phyloP scores from a whole-genome alignment of 2,113 vertebrate genomes.

The Planiliza haematocheilus region DNA sequence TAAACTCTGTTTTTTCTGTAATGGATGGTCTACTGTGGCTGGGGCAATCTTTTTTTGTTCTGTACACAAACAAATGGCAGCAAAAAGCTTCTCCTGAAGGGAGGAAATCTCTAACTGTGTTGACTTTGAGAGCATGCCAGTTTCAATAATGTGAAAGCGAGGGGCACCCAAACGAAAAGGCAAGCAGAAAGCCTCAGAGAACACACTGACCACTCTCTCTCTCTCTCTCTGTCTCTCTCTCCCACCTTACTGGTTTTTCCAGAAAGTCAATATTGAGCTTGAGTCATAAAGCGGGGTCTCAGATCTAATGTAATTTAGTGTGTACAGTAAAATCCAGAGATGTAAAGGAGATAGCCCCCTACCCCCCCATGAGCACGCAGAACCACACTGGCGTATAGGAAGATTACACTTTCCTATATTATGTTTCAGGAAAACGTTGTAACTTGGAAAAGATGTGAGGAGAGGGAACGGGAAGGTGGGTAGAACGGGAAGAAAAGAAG shows the following conservation, averaged over 20 bases:
- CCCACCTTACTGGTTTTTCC: slow-evolving; percentile 56
- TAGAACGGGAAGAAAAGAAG: slow-evolving; percentile 12
- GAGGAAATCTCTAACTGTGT: slow-evolving; percentile 63
- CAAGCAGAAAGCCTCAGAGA: slow-evolving; percentile 33
- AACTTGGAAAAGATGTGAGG: slow-evolving; percentile 38
- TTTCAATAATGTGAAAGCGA: slow-evolving; percentile 57
- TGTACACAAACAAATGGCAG: slow-evolving; percentile 39
- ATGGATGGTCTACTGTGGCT: slow-evolving; percentile 1
- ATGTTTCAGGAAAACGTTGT: slow-evolving; percentile 30
- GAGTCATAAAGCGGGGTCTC: slow-evolving; percentile 57
- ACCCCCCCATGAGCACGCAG: slow-evolving; percentile 15
- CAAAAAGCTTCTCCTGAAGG: slow-evolving; percentile 35
- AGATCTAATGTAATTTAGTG: slow-evolving; percentile 75
- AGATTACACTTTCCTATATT: slow-evolving; percentile 29
- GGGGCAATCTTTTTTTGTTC: slow-evolving; percentile 19
- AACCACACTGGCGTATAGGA: slow-evolving; percentile 3
- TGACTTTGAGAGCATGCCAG: slow-evolving; percentile 68
- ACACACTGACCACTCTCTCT: slow-evolving; percentile 30
- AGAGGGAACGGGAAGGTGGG: not conserved
- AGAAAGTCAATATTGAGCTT: slow-evolving; percentile 80
- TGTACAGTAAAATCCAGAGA: slow-evolving; percentile 64
- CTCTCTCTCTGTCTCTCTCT: slow-evolving; percentile 4
- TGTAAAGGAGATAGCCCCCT: slow-evolving; percentile 28
- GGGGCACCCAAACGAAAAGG: slow-evolving; percentile 64
- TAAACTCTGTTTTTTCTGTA: slow-evolving; percentile 15